Percentiles rank a stretch among this genome's conserved stretches.
These are phyloP conservation scores for Falco berigora DNA, from an alignment of 2,797 vertebrate species.

Conservation along the genomic window DNA sequence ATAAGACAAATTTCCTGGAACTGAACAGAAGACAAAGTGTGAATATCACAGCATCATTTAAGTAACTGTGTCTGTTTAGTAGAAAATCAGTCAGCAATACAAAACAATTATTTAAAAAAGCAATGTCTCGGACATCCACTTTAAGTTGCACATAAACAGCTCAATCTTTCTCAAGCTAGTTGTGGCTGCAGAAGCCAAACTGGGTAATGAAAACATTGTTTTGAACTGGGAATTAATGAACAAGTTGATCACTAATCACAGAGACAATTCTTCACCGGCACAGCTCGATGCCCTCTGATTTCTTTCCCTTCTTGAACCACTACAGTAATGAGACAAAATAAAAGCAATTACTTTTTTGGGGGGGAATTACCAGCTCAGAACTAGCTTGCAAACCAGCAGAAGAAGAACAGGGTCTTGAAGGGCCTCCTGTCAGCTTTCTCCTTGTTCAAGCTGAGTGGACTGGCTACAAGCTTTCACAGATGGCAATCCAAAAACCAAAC, in stretches of 20 bases:
- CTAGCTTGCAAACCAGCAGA: background rate
- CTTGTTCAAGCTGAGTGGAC: background rate
- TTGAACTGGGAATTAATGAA: background rate
- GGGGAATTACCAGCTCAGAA: background rate
- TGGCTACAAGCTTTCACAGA: background rate
- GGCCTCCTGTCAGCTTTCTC: background rate
- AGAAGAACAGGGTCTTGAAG: background rate
- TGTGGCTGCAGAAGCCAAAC: background rate
- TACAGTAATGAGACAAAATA: background rate
- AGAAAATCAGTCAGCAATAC: slow-evolving; percentile 11
- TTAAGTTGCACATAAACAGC: slow-evolving; percentile 15
- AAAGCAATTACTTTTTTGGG: background rate
- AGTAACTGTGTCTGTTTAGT: background rate
- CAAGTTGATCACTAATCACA: background rate
- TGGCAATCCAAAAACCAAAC: background rate
- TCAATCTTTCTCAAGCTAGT: slow-evolving; percentile 43
- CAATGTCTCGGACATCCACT: background rate
- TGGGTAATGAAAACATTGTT: background rate
- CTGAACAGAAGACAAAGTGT: background rate
- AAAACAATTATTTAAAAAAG: background rate
- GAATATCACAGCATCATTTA: background rate
- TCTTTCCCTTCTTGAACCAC: background rate
- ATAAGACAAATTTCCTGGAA: slow-evolving; percentile 51
- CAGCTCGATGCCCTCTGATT: background rate
- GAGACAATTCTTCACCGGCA: background rate